These are phyloP conservation scores for Leptatherina wallacei DNA, from an alignment of 2,797 vertebrate species.

Conservation along the genomic window DNA sequence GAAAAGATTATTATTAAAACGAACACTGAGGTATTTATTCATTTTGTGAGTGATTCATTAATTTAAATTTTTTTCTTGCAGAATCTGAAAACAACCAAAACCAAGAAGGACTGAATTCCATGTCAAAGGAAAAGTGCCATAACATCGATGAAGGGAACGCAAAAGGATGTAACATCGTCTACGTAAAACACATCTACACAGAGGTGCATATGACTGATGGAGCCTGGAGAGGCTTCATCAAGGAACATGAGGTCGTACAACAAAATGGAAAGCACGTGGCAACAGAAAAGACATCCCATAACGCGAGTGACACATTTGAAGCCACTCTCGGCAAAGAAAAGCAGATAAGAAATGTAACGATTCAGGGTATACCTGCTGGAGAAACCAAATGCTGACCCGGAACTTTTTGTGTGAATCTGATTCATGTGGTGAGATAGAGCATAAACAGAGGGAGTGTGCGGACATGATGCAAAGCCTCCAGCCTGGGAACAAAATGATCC, in stretches of 20 bases:
- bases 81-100: slow-evolving; percentile 10
- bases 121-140: slow-evolving; percentile 19
- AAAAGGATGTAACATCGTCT: slow-evolving; percentile 29
- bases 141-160: slow-evolving; percentile 31
- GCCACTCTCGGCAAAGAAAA: slow-evolving; percentile 16
- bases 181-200: slow-evolving; percentile 48
- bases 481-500: slow-evolving; percentile 77
- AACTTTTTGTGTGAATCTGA: slow-evolving; percentile 25
- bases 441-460: background rate
- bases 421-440: slow-evolving; percentile 11
- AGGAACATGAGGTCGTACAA: slow-evolving; percentile 40
- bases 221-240: slow-evolving; percentile 17
- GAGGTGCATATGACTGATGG: slow-evolving; percentile 43
- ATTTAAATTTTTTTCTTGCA: background rate
- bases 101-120: slow-evolving; percentile 32
- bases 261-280: background rate
- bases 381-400: slow-evolving; percentile 43
- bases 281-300: slow-evolving; percentile 3
- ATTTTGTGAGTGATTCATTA: background rate
- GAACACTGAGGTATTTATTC: background rate
- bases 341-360: slow-evolving; percentile 31
- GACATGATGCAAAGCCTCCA: slow-evolving; percentile 85
- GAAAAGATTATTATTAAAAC: background rate
- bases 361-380: slow-evolving; percentile 29
- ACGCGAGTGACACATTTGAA: slow-evolving; percentile 33